phyloP scores from a whole-genome alignment of 1,140 invertebrate species.

The Brachionus koreanus region DNA sequence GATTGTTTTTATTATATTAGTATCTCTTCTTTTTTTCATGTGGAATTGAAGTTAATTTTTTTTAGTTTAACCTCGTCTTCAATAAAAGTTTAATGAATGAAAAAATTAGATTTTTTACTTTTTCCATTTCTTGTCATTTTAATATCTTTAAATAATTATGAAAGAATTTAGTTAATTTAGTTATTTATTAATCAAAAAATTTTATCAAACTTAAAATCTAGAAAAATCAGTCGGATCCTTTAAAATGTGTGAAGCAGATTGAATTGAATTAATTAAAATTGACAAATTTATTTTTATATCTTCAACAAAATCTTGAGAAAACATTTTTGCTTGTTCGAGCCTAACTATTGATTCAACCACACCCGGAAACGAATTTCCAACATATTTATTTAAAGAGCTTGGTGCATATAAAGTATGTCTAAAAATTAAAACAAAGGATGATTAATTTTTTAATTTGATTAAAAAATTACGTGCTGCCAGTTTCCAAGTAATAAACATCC shows the following conservation, averaged over 20 bases:
- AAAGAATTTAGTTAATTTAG: not conserved
- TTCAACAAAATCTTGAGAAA: not conserved
- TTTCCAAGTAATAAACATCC: not conserved
- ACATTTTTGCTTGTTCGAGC: not conserved
- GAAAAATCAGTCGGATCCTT: constrained; percentile 41
- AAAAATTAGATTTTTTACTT: too few species aligned
- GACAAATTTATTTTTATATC: not conserved
- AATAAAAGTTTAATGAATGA: too few species aligned
- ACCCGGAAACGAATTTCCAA: constrained; percentile 27
- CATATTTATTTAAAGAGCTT: constrained; percentile 30
- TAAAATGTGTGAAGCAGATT: constrained; percentile 9
- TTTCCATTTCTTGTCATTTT: too few species aligned
- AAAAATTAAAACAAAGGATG: not conserved
- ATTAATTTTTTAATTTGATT: not conserved
- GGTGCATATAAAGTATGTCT: constrained; percentile 41
- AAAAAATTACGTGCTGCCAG: not conserved
- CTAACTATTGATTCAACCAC: not conserved
- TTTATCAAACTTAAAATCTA: not conserved
- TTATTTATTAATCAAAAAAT: not conserved
- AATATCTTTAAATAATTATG: too few species aligned
- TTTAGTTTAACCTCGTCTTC: too few species aligned
- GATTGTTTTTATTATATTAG: too few species aligned
- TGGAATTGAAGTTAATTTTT: too few species aligned
- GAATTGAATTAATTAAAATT: constrained; percentile 24
- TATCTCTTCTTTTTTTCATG: too few species aligned